Conservation (phyloP, 2,113 vertebrate species). For the Xiphorhynchus elegans region DNA sequence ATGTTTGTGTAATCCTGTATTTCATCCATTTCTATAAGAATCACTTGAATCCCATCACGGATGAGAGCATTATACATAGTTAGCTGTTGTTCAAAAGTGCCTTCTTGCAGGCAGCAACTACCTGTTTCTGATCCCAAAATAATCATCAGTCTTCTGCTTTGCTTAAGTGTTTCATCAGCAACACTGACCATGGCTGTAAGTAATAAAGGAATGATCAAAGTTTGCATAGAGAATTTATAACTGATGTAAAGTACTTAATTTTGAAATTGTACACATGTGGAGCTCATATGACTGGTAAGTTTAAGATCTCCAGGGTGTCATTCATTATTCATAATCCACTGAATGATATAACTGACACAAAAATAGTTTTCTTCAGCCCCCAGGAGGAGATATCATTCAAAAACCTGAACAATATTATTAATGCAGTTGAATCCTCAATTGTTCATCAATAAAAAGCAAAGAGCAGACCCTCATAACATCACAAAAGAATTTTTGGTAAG, state of each 20-base stretch:
- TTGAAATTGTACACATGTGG: not conserved
- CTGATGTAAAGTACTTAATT: not conserved
- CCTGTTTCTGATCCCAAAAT: conserved; percentile 67
- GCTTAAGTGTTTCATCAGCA: conserved; percentile 79
- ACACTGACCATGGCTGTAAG: conserved; percentile 79
- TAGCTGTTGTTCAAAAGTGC: conserved; percentile 75
- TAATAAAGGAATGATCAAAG: not conserved
- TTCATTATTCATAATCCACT: not conserved
- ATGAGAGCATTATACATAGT: conserved; percentile 82
- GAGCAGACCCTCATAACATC: not conserved
- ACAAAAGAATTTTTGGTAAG: not conserved
- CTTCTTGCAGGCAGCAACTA: conserved; percentile 36
- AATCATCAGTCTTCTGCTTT: conserved; percentile 85
- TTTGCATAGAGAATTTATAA: not conserved
- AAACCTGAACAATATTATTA: not conserved
- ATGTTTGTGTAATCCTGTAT: conserved; percentile 73
- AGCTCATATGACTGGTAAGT: not conserved
- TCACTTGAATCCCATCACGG: conserved; percentile 79
- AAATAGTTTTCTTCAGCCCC: not conserved
- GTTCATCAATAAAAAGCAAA: not conserved
- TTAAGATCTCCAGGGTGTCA: not conserved
- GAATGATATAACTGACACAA: not conserved
- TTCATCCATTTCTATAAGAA: conserved; percentile 86
- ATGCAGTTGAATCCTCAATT: not conserved
- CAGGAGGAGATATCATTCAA: not conserved